Base-by-base conservation (phyloP, 1,140 invertebrate genomes). In the Musca vetustissima region DNA sequence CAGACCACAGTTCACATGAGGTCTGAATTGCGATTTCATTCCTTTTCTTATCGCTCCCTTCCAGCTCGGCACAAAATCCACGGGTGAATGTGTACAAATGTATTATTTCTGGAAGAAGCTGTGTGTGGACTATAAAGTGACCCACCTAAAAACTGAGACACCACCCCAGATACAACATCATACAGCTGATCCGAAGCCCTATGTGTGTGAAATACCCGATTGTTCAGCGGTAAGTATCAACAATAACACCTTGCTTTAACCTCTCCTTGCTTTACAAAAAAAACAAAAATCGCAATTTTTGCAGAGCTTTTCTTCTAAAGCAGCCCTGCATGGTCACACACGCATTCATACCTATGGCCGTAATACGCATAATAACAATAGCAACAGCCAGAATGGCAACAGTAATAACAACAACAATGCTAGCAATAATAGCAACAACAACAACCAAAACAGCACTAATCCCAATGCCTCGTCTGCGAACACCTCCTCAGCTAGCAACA, bases 71-170 rank as follows among this genome's bases (percentile, higher is more conserved):
- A 92, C 90, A 22, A 98, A 98, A 87, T 89, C 91, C 55, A 89
- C 91, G 4, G 96, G 95, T 78, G 94, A 98, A 78, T 98, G 97
- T 85, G 87, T 98, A 74, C 94, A 97, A 85, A 98, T 98, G 84
- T 99, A 99, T 84, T 98, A 99, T 83, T 89, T 98, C 74, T 99
- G 97, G 97, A 99, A 99, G 84, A 96, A 96, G 84, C 88, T 95
- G 15, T 96, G 94, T 73, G 90, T 92, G 66, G 93, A 96, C 79
- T 94, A 86, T 76, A 89, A 89, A 72, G 77, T 79, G 4, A 77
- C 79, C 9, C 78, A 82, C 64, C 52, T 83, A 14, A 81, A 79
- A 50, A 67, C 67, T 4, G 66, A 69, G 67, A 69, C 55, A 32
- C 64, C 55, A 68, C 57, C 50, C 13, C 36, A 43, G 11, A 6